Evolutionary conservation across 1,140 invertebrate genomes (phyloP).

Genomic region (Trinorchestia longiramus): DNA sequence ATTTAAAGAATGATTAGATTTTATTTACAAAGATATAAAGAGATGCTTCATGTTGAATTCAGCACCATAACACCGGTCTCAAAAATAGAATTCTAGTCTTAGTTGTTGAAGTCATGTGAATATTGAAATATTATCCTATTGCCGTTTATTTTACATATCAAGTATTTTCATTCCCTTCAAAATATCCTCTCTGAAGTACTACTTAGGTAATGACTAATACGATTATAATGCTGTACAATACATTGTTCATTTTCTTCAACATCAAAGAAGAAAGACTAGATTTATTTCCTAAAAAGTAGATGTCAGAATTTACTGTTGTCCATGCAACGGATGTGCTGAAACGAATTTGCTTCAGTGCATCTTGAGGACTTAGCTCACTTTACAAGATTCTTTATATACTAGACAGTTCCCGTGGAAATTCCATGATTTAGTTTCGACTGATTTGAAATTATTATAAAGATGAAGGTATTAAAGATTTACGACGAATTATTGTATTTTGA

Average conservation of each 20-base stretch:
- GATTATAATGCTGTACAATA: neutral
- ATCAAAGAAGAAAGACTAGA: neutral
- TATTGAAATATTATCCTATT: too few relatives aligned
- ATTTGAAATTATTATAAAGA: too few relatives aligned
- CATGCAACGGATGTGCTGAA: too few relatives aligned
- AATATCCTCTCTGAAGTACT: too few relatives aligned
- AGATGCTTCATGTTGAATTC: neutral
- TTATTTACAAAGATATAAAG: neutral
- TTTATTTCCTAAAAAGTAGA: neutral
- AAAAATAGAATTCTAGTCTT: neutral
- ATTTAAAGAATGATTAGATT: neutral
- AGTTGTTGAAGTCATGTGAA: too few relatives aligned
- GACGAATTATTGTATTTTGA: too few relatives aligned
- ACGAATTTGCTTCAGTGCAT: neutral
- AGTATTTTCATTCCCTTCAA: too few relatives aligned
- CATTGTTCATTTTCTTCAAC: neutral
- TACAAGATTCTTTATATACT: neutral
- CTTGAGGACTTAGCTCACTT: neutral
- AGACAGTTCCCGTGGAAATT: too few relatives aligned
- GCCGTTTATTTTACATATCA: too few relatives aligned
- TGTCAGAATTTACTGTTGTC: neutral
- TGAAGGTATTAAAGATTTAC: too few relatives aligned
- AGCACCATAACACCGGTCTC: neutral
- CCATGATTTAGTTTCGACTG: too few relatives aligned
- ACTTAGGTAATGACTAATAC: neutral